These are phyloP conservation scores for Drosophila meridiana DNA, from an alignment of 2,888 invertebrate genomes.

Conservation along the genomic window DNA sequence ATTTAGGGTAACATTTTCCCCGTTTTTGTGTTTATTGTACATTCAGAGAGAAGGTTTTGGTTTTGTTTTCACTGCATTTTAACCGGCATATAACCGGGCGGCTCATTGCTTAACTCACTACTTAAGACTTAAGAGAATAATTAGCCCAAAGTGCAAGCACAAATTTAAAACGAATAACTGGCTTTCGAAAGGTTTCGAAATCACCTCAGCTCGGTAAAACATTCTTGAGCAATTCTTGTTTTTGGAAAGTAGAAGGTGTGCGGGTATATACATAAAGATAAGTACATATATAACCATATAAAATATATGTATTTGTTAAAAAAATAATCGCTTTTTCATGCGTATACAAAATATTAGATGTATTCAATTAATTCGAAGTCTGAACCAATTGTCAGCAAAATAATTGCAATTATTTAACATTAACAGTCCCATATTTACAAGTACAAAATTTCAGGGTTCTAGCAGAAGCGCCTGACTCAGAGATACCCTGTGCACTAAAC, in stretches of 20 bases:
- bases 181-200: conserved; percentile 28
- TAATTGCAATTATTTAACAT: too few relatives aligned
- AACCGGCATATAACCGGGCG: conserved; percentile 43
- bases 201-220: conserved; percentile 2
- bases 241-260: not conserved
- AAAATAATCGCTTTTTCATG: not conserved
- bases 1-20: conserved; percentile 49
- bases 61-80: conserved; percentile 58
- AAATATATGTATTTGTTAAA: not conserved
- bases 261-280: not conserved
- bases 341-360: too few relatives aligned
- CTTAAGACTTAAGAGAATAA: conserved; percentile 68
- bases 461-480: too few relatives aligned
- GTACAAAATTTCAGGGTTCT: too few relatives aligned
- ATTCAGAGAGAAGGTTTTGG: conserved; percentile 13
- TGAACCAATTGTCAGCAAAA: too few relatives aligned
- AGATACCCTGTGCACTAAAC: too few relatives aligned
- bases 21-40: conserved; percentile 31
- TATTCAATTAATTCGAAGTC: too few relatives aligned
- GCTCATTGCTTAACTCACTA: conserved; percentile 66
- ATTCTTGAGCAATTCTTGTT: conserved; percentile 7
- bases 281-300: not conserved
- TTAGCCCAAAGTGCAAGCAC: conserved; percentile 62
- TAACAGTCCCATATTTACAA: too few relatives aligned
- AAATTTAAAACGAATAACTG: conserved; percentile 26